Base-by-base conservation (phyloP, 2,888 invertebrate genomes). In the Xylota segnis region DNA sequence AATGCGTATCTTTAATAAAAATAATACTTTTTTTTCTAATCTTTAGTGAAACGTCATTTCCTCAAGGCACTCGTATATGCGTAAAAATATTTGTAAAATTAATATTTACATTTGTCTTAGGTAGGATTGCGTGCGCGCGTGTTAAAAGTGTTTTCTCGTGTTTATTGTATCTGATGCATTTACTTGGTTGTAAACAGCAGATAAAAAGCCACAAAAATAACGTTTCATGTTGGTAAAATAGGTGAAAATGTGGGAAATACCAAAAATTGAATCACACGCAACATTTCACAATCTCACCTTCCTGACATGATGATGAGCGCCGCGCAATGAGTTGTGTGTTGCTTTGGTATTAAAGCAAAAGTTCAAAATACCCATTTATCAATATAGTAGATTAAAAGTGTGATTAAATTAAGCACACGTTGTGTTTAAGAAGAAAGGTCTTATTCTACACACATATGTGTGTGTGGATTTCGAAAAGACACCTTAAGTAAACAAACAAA, bases 281-380 rank as follows among this genome's bases (percentile, higher is more conserved):
- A 65, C 50, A 72, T 66, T 77, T 77, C 43, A 59, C 71, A 76
- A 50, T 23, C 23, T 71, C 52, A 70, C 43, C 71, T 50, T 16
- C 16, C 12, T 23, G 23, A 66, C 40, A 10, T 23, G 23, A 50
- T 7, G 32, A n/a, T n/a, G n/a, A n/a, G n/a, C n/a, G 14, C 14
- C 9, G 54, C 29, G 29, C 16, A 54, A 56, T 32, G 18, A 43
- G 14, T n/a, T n/a, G n/a, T 43, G 14, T 43, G 43, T 14, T 14
- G 32, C 5, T 27, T 52, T 10, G 4, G 37, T 32, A 23, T 27
- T 34, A 52, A 47, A 52, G 58, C 29, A 50, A 56, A 58, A 47
- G 79, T 71, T 84, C 81, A 84, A 84, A 81, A 71, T 52, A 71
- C 75, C 75, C 75, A 81, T 76, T 71, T 72, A 81, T 81, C 75